Base-by-base conservation (phyloP, 2,797 vertebrate species). In the Eulemur coronatus region DNA sequence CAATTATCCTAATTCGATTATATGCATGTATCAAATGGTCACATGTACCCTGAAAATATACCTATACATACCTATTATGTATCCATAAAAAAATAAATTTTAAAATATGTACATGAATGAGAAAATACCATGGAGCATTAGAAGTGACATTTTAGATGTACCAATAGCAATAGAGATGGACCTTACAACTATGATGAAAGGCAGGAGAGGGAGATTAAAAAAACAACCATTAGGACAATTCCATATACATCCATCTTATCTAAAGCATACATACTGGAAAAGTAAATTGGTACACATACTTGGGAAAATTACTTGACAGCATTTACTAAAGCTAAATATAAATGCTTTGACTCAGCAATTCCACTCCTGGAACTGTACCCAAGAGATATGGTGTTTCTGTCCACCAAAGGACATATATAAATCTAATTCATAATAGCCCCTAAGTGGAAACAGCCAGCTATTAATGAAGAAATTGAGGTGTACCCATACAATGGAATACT, bases 271-370 rank as follows among this genome's bases (percentile, higher is more conserved):
- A n/a, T 9, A 50, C 3, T 57, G 43, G 41, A 4, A 84, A 52
- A 50, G 17, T 22, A 89, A 59, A 33, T 0, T 80, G 46, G 33
- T 30, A 90, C 24, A 69, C 38, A 7, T 18, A 78, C 55, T 84
- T 18, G 38, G 48, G 55, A 59, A 84, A 76, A 89, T 12, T 67
- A 65, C 65, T 80, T 73, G 26, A 50, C 18, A 63, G 30, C 46
- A 57, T 94, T 76, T 46, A 52, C 50, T 50, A 65, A 95, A 90
- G 20, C 24, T 75, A 95, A 80, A 84, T 57, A 84, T 63, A 84
- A 93, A 82, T 41, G 28, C 18, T 43, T n/a, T 9, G 14, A 61
- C 18, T 18, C 35, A 89, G 35, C 13, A 86, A 73, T 89, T 43
- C 55, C 28, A 87, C 30, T 70, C 46, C 80, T 57, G 14, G 33